These are phyloP conservation scores for Strongylocentrotus purpuratus DNA, from an alignment of 35 echinoderm and acorn worm species.

Conservation along the genomic window DNA sequence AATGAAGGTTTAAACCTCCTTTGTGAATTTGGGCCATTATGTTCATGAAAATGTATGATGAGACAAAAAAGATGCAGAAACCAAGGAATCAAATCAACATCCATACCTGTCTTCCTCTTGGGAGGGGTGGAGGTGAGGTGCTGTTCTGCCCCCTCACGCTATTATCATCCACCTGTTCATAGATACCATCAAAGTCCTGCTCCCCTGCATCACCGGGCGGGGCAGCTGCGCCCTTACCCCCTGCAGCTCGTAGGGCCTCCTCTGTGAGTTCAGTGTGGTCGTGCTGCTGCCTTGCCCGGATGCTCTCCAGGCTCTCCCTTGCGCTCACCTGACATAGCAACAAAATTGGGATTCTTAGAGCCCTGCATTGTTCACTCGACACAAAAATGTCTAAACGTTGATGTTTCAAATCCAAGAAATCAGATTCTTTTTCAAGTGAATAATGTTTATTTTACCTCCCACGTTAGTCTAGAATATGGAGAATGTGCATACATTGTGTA, in stretches of 20 bases:
- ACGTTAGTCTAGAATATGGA: background rate
- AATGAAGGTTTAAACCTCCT: no score
- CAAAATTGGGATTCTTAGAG: no score
- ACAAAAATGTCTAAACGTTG: background rate
- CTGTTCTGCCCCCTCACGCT: constrained; percentile 20
- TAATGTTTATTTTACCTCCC: background rate
- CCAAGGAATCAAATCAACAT: no score
- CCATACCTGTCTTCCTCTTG: constrained; percentile 39
- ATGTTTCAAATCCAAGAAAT: background rate
- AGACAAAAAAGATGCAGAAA: no score
- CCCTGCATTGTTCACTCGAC: background rate
- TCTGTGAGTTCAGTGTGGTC: constrained; percentile 30
- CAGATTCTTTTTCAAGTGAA: background rate
- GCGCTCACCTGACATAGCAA: constrained; percentile 56
- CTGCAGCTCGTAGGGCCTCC: background rate
- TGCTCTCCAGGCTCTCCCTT: constrained; percentile 57
- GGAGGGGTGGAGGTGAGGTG: constrained; percentile 6
- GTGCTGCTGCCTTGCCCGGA: constrained; percentile 51
- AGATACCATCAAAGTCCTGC: constrained; percentile 59
- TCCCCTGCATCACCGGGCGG: background rate
- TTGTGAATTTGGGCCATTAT: no score
- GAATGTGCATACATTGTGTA: no score
- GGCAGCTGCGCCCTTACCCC: background rate
- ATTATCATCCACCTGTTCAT: constrained; percentile 64
- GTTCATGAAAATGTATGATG: no score